Base-by-base conservation (phyloP, 2,797 vertebrate species). In the Tragopan temminckii region DNA sequence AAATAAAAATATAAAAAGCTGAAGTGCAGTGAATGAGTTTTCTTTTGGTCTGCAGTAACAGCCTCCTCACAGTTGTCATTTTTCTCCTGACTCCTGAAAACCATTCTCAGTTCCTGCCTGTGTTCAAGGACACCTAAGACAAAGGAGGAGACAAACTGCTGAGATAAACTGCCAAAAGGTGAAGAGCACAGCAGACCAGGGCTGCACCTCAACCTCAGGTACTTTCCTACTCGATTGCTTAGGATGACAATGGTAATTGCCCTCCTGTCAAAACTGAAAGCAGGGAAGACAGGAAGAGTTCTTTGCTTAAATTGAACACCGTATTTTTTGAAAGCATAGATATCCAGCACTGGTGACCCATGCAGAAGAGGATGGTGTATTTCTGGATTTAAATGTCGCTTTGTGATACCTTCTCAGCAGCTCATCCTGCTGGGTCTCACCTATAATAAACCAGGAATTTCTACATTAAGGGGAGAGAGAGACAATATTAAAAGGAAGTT, bases 1-100 rank as follows among this genome's bases (percentile, higher is more conserved):
- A 97, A 95, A 95, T 97, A 64, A 94, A 95, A 79, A 36, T 33
- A 53, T 71, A 70, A 90, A 88, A 67, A 97, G 25, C 42, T 38
- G 5, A 57, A 1, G 2, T 3, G 12, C 23, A 18, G 33, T 53
- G 31, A n/a, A 9, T 25, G 95, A 23, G 55, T 46, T 48, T 92
- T 89, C 63, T 36, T 79, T 80, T 53, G 24, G 24, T 40, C 10
- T 7, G 63, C 50, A 84, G 33, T 9, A 74, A 66, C 1, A 2
- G 61, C 25, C 8, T 24, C 14, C 3, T 66, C 71, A 29, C 15
- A 14, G 24, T 43, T 78, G 11, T 42, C 18, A 48, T 10, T 80
- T 77, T 53, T 23, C 13, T 42, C 35, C 17, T 16, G 14, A 29
- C 55, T 75, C 42, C 31, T 48, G 8, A 31, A 76, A 53, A 50